Evolutionary conservation across 2,888 invertebrate species (phyloP), one percentile per base, ranked within the genome.

Genomic region (Tromatobia lineatoria): DNA sequence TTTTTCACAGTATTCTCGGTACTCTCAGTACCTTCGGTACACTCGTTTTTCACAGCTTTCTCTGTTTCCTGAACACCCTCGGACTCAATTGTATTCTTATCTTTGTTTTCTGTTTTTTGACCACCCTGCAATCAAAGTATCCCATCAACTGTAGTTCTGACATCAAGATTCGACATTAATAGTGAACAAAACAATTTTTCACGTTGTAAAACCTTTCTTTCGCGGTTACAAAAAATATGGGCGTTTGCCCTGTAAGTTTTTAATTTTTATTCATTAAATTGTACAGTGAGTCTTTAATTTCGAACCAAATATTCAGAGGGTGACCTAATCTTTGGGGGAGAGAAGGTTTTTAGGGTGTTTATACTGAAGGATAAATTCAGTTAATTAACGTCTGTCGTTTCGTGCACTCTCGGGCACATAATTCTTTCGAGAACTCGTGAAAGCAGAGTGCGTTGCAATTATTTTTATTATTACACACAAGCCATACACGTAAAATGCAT

Each of bases 1-100:
- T 42, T 61, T 38, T 34, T 34, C 61, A 34, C 78, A 20, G 78
- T 71, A 82, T 64, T 70, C 74, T 82, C 79, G 71, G 83, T 75
- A 74, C 61, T 83, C 70, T 82, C 83, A 70, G 73, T 54, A 59
- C 47, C 29, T 52, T 80, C 80, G 69, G 76, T 84, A 85, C 61
- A 78, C 76, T 87, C 85, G 76, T 70, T 84, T 85, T 82, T 82
- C 84, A 71, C 75, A 75, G 87, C 79, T 80, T 85, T 93, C 88
- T 91, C 93, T 90, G 90, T 93, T 91, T 92, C 93, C 91, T 93
- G 91, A 93, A 92, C 92, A 93, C 91, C 91, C 91, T 91, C 91
- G 88, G 92, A 90, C 90, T 92, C 91, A 92, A 90, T 90, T 90
- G 91, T 89, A 92, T 90, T 92, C 89, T 90, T 92, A 91, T 92